A percentile compares a stretch with the other conserved stretches of the same genome.
phyloP scores from a whole-genome alignment of 1,140 invertebrate species.

The Anthonomus grandis region DNA sequence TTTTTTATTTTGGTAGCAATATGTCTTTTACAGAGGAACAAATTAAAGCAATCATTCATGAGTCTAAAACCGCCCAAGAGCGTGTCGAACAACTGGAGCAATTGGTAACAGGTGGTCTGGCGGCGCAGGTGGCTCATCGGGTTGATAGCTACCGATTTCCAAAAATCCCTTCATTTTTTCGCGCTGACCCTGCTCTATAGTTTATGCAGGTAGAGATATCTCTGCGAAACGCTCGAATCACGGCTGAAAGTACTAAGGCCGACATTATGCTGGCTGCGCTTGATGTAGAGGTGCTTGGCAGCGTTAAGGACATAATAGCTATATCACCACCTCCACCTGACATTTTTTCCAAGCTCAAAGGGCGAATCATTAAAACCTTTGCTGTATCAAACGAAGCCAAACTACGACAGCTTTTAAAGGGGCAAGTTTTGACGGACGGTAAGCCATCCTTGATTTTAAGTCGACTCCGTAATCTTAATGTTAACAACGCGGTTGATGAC shows the following conservation, averaged over 20 bases:
- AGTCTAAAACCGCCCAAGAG: too few relatives aligned
- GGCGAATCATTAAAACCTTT: neutral
- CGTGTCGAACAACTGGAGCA: too few relatives aligned
- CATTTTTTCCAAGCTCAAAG: neutral
- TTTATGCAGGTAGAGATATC: too few relatives aligned
- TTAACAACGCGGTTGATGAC: slow-evolving; percentile 7
- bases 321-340: neutral
- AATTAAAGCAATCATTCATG: too few relatives aligned
- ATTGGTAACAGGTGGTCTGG: too few relatives aligned
- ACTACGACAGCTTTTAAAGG: slow-evolving; percentile 4
- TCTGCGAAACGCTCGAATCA: neutral
- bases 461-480: slow-evolving; percentile 1
- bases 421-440: neutral
- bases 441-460: slow-evolving; percentile 10
- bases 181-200: slow-evolving; percentile 1
- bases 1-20: too few relatives aligned
- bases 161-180: slow-evolving; percentile 8
- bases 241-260: neutral
- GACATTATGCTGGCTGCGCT: neutral
- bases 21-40: too few relatives aligned
- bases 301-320: neutral
- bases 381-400: slow-evolving; percentile 1
- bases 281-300: neutral
- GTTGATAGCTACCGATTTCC: neutral
- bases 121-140: too few relatives aligned